phyloP scores from a whole-genome alignment of 2,113 vertebrate species.

The Anguilla rostrata region DNA sequence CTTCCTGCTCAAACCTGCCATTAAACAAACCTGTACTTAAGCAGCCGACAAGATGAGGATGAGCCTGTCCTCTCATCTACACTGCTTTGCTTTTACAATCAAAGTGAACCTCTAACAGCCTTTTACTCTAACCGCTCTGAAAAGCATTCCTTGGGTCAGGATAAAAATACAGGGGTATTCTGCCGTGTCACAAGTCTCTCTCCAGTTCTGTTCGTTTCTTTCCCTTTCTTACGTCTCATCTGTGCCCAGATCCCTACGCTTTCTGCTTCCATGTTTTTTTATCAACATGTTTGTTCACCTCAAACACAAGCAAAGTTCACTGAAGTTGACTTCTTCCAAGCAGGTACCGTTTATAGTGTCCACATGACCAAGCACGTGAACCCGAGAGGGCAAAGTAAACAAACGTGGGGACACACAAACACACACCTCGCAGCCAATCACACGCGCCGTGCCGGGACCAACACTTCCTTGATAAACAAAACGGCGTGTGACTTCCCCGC shows the following conservation, averaged over 20 bases:
- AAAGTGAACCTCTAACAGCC: neutral
- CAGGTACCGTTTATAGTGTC: neutral
- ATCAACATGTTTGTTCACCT: conserved; percentile 3
- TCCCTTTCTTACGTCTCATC: too few relatives aligned
- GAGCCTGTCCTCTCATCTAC: neutral
- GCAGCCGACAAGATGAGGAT: neutral
- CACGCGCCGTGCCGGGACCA: neutral
- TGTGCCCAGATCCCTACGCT: neutral
- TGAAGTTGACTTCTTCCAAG: conserved; percentile 10
- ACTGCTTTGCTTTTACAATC: neutral
- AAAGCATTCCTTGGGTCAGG: neutral
- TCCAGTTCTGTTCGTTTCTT: neutral
- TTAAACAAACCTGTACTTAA: conserved; percentile 32
- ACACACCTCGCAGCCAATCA: conserved; percentile 1
- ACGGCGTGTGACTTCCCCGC: neutral
- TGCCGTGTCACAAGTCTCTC: neutral
- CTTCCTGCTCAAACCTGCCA: conserved; percentile 48
- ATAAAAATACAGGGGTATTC: neutral
- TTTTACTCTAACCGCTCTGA: neutral
- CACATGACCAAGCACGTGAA: conserved; percentile 14
- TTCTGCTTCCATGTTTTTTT: neutral
- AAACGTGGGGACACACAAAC: conserved; percentile 25
- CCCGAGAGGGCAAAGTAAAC: neutral
- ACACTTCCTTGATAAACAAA: conserved; percentile 4
- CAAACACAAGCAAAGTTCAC: neutral